phyloP scores from a whole-genome alignment of 2,797 vertebrate species.

The Propithecus perrieri region DNA sequence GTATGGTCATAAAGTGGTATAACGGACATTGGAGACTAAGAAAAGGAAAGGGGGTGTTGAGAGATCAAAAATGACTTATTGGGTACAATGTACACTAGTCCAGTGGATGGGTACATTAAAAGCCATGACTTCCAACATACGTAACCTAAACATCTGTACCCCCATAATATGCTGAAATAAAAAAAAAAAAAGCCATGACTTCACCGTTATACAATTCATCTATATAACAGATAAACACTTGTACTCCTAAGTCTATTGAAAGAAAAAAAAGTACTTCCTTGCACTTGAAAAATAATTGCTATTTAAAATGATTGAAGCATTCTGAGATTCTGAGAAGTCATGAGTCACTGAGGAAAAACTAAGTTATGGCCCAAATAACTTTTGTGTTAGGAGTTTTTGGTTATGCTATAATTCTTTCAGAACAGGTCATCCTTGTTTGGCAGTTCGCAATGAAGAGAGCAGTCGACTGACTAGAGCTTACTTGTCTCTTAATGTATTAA shows the following conservation, averaged over 20 bases:
- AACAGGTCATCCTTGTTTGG: constrained; percentile 38
- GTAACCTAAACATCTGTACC: too few relatives aligned
- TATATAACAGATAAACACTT: not conserved
- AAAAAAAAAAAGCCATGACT: not conserved
- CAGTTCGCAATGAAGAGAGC: constrained; percentile 39
- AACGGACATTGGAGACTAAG: not conserved
- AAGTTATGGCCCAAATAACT: constrained; percentile 40
- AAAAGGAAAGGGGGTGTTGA: not conserved
- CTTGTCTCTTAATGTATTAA: constrained; percentile 3
- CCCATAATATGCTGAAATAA: too few relatives aligned
- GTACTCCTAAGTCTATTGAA: not conserved
- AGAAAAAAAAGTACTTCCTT: not conserved
- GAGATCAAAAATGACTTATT: not conserved
- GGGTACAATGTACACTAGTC: not conserved
- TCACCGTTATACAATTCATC: not conserved
- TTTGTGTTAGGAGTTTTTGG: constrained; percentile 54
- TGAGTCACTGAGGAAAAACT: constrained; percentile 59
- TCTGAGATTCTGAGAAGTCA: constrained; percentile 48
- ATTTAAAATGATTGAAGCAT: constrained; percentile 54
- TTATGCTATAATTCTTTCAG: constrained; percentile 59
- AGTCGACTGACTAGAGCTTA: not conserved
- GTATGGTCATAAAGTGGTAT: not conserved
- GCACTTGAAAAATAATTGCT: not conserved
- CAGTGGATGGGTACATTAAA: not conserved
- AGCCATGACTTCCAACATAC: not conserved